These are phyloP conservation scores for Netelia melanura DNA, from an alignment of 2,888 invertebrate species.

Conservation along the genomic window DNA sequence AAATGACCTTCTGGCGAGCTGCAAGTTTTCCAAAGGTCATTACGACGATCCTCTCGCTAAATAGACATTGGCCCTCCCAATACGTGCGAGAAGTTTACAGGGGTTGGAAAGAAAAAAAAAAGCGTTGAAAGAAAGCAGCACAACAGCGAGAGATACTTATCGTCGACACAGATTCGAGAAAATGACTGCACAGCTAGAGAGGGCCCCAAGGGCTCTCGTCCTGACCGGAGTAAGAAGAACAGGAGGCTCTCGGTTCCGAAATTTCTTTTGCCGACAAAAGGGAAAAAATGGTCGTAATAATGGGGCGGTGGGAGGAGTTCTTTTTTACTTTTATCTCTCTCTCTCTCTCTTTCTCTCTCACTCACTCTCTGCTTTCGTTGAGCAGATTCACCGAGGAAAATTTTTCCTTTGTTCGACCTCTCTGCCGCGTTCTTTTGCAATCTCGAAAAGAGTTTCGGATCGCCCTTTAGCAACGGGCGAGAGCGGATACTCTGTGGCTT, in stretches of 20 bases:
- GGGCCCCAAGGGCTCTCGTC: conserved; percentile 12
- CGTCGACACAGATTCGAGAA: conserved; percentile 56
- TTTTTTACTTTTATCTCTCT: conserved; percentile 32
- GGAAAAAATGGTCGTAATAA: conserved; percentile 77
- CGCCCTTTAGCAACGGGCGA: conserved; percentile 18
- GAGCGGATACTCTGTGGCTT: conserved; percentile 28
- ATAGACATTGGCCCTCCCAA: conserved; percentile 24
- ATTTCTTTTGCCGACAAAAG: conserved; percentile 76
- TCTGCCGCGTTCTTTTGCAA: conserved; percentile 61
- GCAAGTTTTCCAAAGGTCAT: conserved; percentile 48
- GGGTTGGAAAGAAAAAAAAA: conserved; percentile 14
- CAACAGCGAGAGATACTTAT: conserved; percentile 58
- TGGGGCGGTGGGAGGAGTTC: conserved; percentile 77
- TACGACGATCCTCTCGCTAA: conserved; percentile 25
- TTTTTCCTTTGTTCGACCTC: conserved; percentile 73
- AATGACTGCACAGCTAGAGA: conserved; percentile 52
- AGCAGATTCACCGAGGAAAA: conserved; percentile 66
- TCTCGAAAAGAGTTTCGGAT: conserved; percentile 61
- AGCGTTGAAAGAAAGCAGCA: conserved; percentile 44
- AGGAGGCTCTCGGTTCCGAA: conserved; percentile 65
- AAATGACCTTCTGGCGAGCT: not conserved
- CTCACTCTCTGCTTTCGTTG: conserved; percentile 53
- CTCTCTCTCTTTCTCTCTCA: conserved; percentile 3
- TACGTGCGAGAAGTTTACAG: conserved; percentile 31
- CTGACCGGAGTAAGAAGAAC: conserved; percentile 40